phyloP scores from a whole-genome alignment of 2,797 vertebrate species.

The Paguma larvata region DNA sequence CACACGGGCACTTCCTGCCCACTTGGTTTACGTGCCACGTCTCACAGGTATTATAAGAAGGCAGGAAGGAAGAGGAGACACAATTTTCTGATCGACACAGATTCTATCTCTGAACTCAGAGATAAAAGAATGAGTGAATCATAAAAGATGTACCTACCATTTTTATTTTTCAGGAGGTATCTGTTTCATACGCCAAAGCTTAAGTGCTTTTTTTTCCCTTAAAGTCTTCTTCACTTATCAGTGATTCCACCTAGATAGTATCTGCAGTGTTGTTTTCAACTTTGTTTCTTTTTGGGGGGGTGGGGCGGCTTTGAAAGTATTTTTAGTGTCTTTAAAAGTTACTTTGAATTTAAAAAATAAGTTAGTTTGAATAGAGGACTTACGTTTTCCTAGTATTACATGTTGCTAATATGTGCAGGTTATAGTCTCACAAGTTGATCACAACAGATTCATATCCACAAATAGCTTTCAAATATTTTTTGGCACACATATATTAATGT shows the following conservation, averaged over 20 bases:
- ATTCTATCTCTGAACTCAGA: background rate
- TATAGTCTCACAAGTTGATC: background rate
- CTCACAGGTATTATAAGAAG: background rate
- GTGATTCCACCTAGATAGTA: background rate
- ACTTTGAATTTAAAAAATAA: background rate
- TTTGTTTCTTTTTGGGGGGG: background rate
- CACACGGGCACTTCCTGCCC: fast-evolving
- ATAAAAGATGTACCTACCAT: background rate
- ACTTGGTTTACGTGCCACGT: background rate
- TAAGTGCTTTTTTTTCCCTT: background rate
- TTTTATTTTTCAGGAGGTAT: background rate
- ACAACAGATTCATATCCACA: background rate
- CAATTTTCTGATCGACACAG: background rate
- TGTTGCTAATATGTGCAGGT: background rate
- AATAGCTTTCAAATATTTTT: background rate
- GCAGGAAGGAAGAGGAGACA: background rate
- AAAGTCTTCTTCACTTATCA: background rate
- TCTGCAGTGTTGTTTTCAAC: background rate
- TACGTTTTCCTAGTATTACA: background rate
- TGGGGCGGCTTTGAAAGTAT: background rate
- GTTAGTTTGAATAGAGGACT: background rate
- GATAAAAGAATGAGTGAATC: background rate
- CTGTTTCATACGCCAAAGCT: background rate
- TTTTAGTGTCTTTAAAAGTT: background rate
- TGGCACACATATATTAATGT: background rate